A percentile compares a stretch with the other conserved stretches of the same genome.
Conservation (phyloP, 2,113 vertebrate species). For the Podilymbus podiceps region DNA sequence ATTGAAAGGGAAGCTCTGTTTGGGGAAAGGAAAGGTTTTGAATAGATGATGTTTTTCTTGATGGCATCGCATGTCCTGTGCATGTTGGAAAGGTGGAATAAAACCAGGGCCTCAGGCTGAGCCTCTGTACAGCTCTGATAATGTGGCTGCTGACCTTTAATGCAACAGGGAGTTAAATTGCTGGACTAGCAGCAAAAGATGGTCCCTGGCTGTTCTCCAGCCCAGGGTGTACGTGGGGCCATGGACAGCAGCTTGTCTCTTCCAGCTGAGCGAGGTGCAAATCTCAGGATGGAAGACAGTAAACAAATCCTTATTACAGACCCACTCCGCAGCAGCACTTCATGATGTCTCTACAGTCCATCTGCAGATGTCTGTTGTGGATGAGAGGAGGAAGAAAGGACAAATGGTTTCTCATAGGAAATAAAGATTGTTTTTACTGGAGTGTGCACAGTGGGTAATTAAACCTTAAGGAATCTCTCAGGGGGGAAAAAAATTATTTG, state of each 20-base stretch:
- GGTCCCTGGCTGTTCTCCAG: background rate
- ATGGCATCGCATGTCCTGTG: background rate
- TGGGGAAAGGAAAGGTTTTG: background rate
- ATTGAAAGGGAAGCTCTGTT: background rate
- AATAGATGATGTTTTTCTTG: background rate
- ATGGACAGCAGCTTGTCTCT: background rate
- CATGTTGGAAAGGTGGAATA: background rate
- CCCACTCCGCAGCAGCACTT: background rate
- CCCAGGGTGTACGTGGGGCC: rapidly evolving
- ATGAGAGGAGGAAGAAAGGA: background rate
- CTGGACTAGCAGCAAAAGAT: background rate
- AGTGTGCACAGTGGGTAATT: background rate
- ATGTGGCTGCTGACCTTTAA: background rate
- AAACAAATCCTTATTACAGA: background rate
- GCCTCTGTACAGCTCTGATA: background rate
- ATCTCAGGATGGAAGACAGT: background rate
- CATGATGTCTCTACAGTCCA: background rate
- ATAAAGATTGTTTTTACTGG: background rate
- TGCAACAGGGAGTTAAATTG: background rate
- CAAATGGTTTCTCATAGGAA: background rate
- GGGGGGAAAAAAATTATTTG: background rate
- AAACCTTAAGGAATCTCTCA: background rate
- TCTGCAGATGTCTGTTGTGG: background rate
- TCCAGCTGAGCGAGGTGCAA: background rate
- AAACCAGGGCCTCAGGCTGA: background rate